Evolutionary conservation across 2,113 vertebrate species (phyloP), one percentile per base, ranked within the genome.

Genomic region (Malurus elegans): DNA sequence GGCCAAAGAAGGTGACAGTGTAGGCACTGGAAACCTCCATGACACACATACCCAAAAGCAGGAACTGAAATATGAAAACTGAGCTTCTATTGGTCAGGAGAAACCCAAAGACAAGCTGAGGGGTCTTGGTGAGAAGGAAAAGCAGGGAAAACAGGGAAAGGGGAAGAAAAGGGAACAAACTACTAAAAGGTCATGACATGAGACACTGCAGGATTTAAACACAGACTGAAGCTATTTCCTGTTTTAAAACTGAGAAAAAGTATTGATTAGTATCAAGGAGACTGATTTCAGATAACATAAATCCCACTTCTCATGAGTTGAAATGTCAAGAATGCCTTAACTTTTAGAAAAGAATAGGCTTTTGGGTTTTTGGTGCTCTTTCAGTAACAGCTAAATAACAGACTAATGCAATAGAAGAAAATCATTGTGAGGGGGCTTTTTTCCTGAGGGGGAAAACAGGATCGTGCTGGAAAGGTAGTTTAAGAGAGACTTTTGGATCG

Each of bases 181-280:
- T 71, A 88, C 95, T 74, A 48, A 95, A 88, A 96, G 96, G 95
- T 96, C 96, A 88, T 0, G 79, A 92, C 93, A 93, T 45, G 67
- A 96, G 85, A 96, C 79, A 0, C 66, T 53, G 75, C 75, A 94
- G 51, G 79, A 78, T 94, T 94, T 96, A 95, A 95, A 96, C 92
- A 96, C 90, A 97, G 92, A 94, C 94, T 88, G 88, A 92, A 97
- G 44, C 92, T 93, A 97, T 97, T 97, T 97, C 94, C 95, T 95
- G 94, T 94, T 96, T 95, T 96, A 96, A 95, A 96, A 90, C 44
- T 17, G 34, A 88, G 90, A 95, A 66, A 92, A 93, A 95, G 87
- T 96, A 97, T 96, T 91, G 94, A 97, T 95, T 92, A 92, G 92
- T 90, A 93, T 76, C 85, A 95, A 79, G 62, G 28, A 76, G 74